Percentiles rank a stretch among this genome's conserved stretches.
Evolutionary conservation across 1,140 invertebrate species (phyloP).

Genomic region (Agrypnia vestita): DNA sequence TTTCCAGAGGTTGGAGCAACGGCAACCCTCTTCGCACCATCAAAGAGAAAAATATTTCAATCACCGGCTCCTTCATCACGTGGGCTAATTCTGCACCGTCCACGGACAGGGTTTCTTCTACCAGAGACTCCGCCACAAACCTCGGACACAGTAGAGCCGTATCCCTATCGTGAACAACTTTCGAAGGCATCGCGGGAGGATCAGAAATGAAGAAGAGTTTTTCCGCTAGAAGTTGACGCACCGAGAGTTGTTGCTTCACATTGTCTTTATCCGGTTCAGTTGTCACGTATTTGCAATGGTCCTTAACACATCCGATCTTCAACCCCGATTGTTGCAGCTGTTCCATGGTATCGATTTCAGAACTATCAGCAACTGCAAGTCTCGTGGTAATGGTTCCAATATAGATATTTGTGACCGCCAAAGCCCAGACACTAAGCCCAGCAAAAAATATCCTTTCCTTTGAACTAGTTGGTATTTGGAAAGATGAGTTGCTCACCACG

Average conservation of each 20-base stretch:
- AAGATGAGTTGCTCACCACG: conserved; percentile 44
- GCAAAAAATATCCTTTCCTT: conserved; percentile 46
- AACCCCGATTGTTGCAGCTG: conserved; percentile 45
- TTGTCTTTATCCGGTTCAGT: not conserved
- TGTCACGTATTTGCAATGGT: conserved; percentile 7
- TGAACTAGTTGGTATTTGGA: conserved; percentile 22
- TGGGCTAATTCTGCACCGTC: conserved; percentile 46
- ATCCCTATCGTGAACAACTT: conserved; percentile 11
- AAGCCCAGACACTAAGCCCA: conserved; percentile 33
- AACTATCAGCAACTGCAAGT: conserved; percentile 6
- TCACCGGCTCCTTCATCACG: conserved; percentile 45
- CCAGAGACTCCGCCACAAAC: conserved; percentile 14
- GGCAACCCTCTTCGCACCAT: conserved; percentile 42
- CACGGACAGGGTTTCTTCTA: conserved; percentile 16
- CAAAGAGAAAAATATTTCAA: conserved; percentile 39
- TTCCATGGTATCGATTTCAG: conserved; percentile 49
- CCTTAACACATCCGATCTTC: conserved; percentile 34
- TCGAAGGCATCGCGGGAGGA: not conserved
- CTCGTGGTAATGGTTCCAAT: conserved; percentile 32
- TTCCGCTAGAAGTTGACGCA: conserved; percentile 24
- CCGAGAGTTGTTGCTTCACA: not conserved
- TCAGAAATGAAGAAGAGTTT: conserved; percentile 14
- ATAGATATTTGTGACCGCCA: conserved; percentile 47
- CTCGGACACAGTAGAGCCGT: conserved; percentile 42
- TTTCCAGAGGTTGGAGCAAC: conserved; percentile 23